phyloP scores from a whole-genome alignment of 2,888 invertebrate genomes.

The Linyphia triangularis region DNA sequence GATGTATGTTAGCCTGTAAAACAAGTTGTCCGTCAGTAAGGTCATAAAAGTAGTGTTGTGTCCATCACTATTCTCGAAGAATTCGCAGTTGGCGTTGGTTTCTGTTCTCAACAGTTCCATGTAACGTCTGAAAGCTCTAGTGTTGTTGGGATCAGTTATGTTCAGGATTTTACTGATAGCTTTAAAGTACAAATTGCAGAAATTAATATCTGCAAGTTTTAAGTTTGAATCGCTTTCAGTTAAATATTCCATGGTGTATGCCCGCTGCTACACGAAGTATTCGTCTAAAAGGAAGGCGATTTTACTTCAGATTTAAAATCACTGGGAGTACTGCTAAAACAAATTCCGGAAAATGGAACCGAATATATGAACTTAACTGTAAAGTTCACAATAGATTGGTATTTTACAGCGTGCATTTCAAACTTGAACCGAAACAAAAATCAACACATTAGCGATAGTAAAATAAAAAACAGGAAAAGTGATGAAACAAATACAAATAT shows the following conservation, averaged over 20 bases:
- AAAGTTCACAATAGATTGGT: no score
- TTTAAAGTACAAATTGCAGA: constrained; percentile 3
- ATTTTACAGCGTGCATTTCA: no score
- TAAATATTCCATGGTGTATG: not conserved
- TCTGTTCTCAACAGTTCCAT: not conserved
- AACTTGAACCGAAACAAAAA: no score
- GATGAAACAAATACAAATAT: no score
- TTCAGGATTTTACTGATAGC: not conserved
- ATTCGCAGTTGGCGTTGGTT: constrained; percentile 7
- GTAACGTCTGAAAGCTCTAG: not conserved
- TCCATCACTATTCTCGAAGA: not conserved
- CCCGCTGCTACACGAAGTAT: no score
- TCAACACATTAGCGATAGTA: no score
- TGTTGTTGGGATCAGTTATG: not conserved
- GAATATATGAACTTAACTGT: no score
- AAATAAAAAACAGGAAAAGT: no score
- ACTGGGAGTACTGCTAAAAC: no score
- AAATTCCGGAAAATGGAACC: no score
- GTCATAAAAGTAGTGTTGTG: not conserved
- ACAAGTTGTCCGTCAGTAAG: not conserved
- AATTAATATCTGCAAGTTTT: not conserved
- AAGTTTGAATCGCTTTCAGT: not conserved
- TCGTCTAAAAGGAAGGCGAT: no score
- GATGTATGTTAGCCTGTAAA: not conserved
- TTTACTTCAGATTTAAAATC: no score